Percentiles rank a stretch among this genome's conserved stretches.
Conservation (phyloP, 2,888 invertebrate genomes). For the Galerucella nymphaeae region DNA sequence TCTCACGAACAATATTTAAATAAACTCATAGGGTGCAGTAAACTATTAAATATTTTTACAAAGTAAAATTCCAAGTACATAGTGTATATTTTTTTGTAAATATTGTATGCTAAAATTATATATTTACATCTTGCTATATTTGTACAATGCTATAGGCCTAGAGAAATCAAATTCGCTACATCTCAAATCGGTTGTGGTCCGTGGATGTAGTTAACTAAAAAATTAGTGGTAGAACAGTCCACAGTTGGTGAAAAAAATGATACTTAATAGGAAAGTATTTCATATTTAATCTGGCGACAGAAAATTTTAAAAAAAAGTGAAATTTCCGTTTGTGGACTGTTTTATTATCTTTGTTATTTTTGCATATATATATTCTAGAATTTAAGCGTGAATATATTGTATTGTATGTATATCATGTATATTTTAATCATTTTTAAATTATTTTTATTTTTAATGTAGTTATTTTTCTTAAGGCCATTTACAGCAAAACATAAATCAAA, state of each 20-base stretch:
- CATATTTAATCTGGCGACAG: background rate
- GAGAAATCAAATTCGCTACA: slow-evolving; percentile 59
- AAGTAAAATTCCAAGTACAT: slow-evolving; percentile 61
- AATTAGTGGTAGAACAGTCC: slow-evolving; percentile 26
- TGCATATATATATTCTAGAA: slow-evolving; percentile 59
- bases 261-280: background rate
- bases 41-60: slow-evolving; percentile 59
- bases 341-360: slow-evolving; percentile 63
- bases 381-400: slow-evolving; percentile 59
- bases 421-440: slow-evolving; percentile 65
- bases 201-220: slow-evolving; percentile 39
- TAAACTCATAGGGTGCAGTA: slow-evolving; percentile 59
- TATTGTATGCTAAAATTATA: slow-evolving; percentile 60
- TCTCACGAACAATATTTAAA: slow-evolving; percentile 3
- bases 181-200: slow-evolving; percentile 59
- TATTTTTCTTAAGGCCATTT: slow-evolving; percentile 45
- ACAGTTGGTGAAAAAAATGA: background rate
- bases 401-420: slow-evolving; percentile 63
- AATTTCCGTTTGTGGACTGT: slow-evolving; percentile 33
- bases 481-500: slow-evolving; percentile 53
- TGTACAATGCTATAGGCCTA: slow-evolving; percentile 65
- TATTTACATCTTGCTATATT: slow-evolving; percentile 62
- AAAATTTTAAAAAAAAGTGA: background rate
- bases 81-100: slow-evolving; percentile 65
- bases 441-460: slow-evolving; percentile 52